Percentiles rank a stretch among this genome's conserved stretches.
These are phyloP conservation scores for Cerastoderma edule DNA, from an alignment of 2,888 invertebrate genomes.

Conservation along the genomic window DNA sequence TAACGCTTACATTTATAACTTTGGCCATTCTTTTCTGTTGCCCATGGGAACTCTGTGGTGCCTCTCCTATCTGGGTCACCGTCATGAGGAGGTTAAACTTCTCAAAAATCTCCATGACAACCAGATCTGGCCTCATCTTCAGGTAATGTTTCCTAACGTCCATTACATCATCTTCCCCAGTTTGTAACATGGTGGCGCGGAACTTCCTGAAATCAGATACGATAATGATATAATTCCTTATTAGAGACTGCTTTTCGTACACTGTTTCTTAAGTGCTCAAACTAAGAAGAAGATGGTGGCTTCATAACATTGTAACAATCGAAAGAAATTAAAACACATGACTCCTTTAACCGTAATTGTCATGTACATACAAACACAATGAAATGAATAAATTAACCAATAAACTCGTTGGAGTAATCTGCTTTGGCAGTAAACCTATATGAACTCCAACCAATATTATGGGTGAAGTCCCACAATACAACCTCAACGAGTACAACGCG, in stretches of 20 bases:
- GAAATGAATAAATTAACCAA: too few species aligned
- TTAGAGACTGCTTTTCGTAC: too few species aligned
- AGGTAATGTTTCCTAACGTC: constrained; percentile 72
- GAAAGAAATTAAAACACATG: not conserved
- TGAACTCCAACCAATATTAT: too few species aligned
- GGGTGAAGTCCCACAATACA: too few species aligned
- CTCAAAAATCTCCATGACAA: constrained; percentile 72
- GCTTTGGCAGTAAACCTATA: too few species aligned
- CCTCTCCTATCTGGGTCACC: constrained; percentile 19
- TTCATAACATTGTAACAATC: not conserved
- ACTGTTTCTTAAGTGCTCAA: too few species aligned
- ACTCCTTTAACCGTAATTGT: not conserved
- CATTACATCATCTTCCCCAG: constrained; percentile 56
- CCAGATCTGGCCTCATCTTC: constrained; percentile 68
- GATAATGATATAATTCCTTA: too few species aligned
- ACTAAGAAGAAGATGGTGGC: too few species aligned
- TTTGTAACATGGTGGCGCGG: constrained; percentile 66
- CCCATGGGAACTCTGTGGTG: not conserved
- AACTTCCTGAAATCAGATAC: constrained; percentile 61
- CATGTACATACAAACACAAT: not conserved
- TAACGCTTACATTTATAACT: constrained; percentile 22
- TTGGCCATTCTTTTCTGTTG: constrained; percentile 15
- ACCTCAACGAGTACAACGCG: too few species aligned
- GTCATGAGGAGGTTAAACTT: constrained; percentile 62
- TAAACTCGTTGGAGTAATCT: too few species aligned